Evolutionary conservation across 2,888 invertebrate species (phyloP).

Genomic region (Cetonia aurata): DNA sequence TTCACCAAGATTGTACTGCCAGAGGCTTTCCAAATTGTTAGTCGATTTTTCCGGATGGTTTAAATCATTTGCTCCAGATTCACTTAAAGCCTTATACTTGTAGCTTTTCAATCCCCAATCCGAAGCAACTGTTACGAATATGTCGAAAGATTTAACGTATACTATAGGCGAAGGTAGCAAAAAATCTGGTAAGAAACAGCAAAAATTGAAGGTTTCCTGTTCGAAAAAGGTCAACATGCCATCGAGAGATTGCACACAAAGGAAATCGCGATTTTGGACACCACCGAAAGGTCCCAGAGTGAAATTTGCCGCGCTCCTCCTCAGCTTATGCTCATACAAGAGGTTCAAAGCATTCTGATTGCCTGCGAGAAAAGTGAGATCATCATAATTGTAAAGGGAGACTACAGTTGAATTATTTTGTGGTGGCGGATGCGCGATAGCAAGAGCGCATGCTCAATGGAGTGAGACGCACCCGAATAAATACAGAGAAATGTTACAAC

Average conservation of each 20-base stretch:
- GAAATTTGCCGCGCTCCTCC: constrained; percentile 82
- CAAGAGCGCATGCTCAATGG: too few species aligned
- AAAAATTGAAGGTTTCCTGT: constrained; percentile 90
- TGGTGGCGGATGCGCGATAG: too few species aligned
- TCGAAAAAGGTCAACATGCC: constrained; percentile 92
- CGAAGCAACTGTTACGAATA: constrained; percentile 86
- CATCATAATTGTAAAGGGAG: constrained; percentile 53
- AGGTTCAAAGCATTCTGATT: constrained; percentile 78
- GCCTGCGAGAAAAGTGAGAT: constrained; percentile 65
- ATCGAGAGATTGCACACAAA: constrained; percentile 92
- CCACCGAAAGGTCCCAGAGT: constrained; percentile 90
- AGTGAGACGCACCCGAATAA: too few species aligned
- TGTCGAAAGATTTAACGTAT: constrained; percentile 85
- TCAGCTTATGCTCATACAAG: constrained; percentile 85
- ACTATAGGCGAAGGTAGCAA: constrained; percentile 87
- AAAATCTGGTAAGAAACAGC: constrained; percentile 83
- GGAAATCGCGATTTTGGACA: constrained; percentile 84
- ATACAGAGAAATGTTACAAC: too few species aligned
- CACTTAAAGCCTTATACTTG: constrained; percentile 84
- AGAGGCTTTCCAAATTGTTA: constrained; percentile 79
- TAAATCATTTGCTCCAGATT: constrained; percentile 74
- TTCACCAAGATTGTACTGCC: constrained; percentile 85
- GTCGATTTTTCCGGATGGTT: constrained; percentile 68
- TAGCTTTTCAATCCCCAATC: constrained; percentile 88
- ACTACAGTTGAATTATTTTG: too few species aligned